These are phyloP conservation scores for Onychomys arenicola DNA, from an alignment of 2,797 vertebrate genomes.

Conservation along the genomic window DNA sequence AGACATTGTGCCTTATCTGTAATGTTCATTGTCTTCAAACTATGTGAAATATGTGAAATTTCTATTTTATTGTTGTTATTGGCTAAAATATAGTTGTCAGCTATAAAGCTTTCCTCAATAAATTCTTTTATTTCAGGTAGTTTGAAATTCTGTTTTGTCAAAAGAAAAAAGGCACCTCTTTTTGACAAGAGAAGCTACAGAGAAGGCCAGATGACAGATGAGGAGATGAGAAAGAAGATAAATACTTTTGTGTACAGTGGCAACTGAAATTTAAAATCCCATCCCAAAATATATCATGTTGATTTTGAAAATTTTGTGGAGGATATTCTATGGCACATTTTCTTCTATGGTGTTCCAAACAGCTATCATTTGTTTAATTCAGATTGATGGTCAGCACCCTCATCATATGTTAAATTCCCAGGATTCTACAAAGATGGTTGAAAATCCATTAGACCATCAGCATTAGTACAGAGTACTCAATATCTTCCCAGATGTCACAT, in stretches of 20 bases:
- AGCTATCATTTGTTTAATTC: neutral
- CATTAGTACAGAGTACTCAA: neutral
- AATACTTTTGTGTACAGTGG: neutral
- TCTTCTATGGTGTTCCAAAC: neutral
- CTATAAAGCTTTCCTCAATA: conserved; percentile 24
- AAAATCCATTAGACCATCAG: neutral
- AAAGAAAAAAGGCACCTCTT: conserved; percentile 44
- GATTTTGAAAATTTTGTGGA: conserved; percentile 23
- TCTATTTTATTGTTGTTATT: conserved; percentile 37
- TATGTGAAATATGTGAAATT: neutral
- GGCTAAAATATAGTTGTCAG: conserved; percentile 47
- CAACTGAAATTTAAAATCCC: conserved; percentile 29
- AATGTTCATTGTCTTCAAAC: neutral
- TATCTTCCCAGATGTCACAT: neutral
- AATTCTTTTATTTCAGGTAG: conserved; percentile 12
- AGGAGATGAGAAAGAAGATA: conserved; percentile 39
- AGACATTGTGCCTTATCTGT: neutral
- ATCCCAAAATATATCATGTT: neutral
- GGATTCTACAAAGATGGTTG: neutral
- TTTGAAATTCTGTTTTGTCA: conserved; percentile 40
- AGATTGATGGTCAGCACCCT: neutral
- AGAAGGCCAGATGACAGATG: neutral
- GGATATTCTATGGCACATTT: neutral
- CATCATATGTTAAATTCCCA: neutral
- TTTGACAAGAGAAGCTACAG: conserved; percentile 29